Evolutionary conservation across 1,140 invertebrate genomes (phyloP).

Genomic region (Wasmannia auropunctata): DNA sequence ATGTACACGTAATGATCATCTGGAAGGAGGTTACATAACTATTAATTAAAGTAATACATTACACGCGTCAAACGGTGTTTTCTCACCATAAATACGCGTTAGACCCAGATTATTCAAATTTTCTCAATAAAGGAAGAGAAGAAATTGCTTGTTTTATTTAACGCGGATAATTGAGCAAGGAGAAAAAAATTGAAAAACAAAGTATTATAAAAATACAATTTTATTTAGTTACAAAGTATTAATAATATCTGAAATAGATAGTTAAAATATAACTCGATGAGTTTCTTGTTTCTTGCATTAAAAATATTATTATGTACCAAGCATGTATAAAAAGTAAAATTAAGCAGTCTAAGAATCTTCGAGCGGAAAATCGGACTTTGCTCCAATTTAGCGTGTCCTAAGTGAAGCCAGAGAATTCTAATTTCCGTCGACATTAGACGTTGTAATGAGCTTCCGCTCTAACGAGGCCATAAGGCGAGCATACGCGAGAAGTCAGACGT

Average conservation of each 20-base stretch:
- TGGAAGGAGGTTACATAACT: slow-evolving; percentile 50
- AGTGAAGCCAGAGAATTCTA: slow-evolving; percentile 68
- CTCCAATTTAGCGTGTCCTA: slow-evolving; percentile 57
- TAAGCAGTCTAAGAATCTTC: background rate
- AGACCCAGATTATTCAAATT: slow-evolving; percentile 19
- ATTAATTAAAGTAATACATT: slow-evolving; percentile 60
- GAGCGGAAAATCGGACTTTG: slow-evolving; percentile 58
- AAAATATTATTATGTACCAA: background rate
- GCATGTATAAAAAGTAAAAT: background rate
- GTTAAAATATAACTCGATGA: background rate
- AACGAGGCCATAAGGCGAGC: slow-evolving; percentile 70
- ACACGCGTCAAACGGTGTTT: slow-evolving; percentile 30
- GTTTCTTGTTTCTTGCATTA: background rate
- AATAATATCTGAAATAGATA: background rate
- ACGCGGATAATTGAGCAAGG: background rate
- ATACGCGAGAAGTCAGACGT: slow-evolving; percentile 59
- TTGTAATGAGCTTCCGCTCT: slow-evolving; percentile 71
- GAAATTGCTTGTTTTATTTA: slow-evolving; percentile 6
- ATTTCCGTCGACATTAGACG: slow-evolving; percentile 68
- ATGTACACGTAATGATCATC: slow-evolving; percentile 37
- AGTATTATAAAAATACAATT: background rate
- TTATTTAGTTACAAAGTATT: background rate
- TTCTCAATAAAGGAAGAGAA: background rate
- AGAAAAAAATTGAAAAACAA: background rate
- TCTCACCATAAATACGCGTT: slow-evolving; percentile 17